A percentile compares a stretch with the other conserved stretches of the same genome.
Evolutionary conservation across 2,888 invertebrate species (phyloP).

Genomic region (Smittia aterrima): DNA sequence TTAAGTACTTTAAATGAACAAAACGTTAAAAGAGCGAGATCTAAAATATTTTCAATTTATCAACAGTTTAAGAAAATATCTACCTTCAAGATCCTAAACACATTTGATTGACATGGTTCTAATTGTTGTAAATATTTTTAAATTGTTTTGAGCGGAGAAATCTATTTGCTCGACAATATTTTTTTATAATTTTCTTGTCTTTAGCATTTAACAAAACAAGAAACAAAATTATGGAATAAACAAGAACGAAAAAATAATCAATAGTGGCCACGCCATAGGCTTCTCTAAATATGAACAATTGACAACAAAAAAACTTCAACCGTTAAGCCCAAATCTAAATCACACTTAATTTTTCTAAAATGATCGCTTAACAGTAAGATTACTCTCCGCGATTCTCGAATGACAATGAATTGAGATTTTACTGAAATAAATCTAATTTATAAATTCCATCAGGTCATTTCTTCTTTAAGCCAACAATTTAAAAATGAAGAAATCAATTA

Average conservation of each 20-base stretch:
- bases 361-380: background rate
- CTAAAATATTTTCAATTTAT: background rate
- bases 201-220: slow-evolving; percentile 12
- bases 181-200: background rate
- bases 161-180: background rate
- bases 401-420: slow-evolving; percentile 24
- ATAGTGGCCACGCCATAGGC: background rate
- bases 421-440: background rate
- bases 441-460: slow-evolving; percentile 6
- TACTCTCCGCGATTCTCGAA: background rate
- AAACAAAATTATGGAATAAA: background rate
- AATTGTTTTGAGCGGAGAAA: background rate
- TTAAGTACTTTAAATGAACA: background rate
- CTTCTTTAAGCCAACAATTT: background rate
- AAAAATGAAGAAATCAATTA: background rate
- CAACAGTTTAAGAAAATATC: too few species aligned
- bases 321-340: background rate
- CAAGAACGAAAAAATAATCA: background rate
- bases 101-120: too few species aligned
- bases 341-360: slow-evolving; percentile 15
- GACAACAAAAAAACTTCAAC: background rate
- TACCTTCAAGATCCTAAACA: too few species aligned
- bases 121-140: slow-evolving; percentile 2
- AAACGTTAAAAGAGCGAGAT: background rate
- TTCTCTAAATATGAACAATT: background rate